Percentiles rank a stretch among this genome's conserved stretches.
Conservation (phyloP, 1,140 invertebrate species). For the Pseudomyrmex concolor region DNA sequence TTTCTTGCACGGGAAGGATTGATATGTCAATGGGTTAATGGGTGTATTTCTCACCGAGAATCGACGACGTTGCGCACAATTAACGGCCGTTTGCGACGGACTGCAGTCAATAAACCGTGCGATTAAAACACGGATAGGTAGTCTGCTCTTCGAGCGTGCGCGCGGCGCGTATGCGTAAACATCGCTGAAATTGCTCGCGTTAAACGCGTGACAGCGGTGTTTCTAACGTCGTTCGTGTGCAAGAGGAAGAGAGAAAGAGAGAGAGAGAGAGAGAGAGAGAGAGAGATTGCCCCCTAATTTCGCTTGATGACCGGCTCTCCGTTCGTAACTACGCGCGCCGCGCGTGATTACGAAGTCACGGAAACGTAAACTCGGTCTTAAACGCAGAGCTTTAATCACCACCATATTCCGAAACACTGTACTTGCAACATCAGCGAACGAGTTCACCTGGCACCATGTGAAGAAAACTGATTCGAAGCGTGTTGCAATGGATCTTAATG, state of each 20-base stretch:
- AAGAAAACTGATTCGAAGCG: neutral
- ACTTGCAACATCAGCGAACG: neutral
- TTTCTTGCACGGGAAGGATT: slow-evolving; percentile 35
- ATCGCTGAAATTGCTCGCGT: slow-evolving; percentile 7
- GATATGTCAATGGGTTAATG: slow-evolving; percentile 37
- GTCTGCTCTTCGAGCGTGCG: neutral
- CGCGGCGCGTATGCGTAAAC: slow-evolving; percentile 10
- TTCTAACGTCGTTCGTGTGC: slow-evolving; percentile 1
- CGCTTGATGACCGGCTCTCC: slow-evolving; percentile 54
- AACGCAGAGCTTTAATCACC: slow-evolving; percentile 65
- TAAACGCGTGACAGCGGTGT: slow-evolving; percentile 15
- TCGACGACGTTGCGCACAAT: slow-evolving; percentile 32
- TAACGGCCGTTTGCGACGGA: slow-evolving; percentile 25
- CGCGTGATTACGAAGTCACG: slow-evolving; percentile 68
- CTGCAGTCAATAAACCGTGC: slow-evolving; percentile 22
- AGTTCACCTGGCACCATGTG: neutral
- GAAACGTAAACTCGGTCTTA: slow-evolving; percentile 58
- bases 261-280: slow-evolving; percentile 5
- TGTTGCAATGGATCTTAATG: neutral
- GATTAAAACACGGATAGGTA: slow-evolving; percentile 22
- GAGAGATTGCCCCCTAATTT: slow-evolving; percentile 57
- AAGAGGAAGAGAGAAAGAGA: slow-evolving; percentile 10
- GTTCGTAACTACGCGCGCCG: slow-evolving; percentile 52
- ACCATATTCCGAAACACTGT: slow-evolving; percentile 19
- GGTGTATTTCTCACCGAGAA: slow-evolving; percentile 24